Base-by-base conservation (phyloP, 2,797 vertebrate genomes). In the Premnoplex brunnescens region DNA sequence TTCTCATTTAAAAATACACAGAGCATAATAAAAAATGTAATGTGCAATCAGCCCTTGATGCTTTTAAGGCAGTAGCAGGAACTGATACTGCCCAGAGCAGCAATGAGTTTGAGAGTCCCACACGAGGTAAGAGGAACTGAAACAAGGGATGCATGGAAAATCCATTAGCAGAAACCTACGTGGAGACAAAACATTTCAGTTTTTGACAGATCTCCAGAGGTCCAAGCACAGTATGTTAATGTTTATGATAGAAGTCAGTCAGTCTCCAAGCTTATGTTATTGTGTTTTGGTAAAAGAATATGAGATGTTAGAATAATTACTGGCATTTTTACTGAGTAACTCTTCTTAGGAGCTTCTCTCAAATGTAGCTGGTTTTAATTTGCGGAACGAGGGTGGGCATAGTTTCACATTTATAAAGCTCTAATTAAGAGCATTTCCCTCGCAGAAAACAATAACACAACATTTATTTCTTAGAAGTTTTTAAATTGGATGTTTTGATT, bases 281-380 rank as follows among this genome's bases (percentile, higher is more conserved):
- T 95, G 90, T 96, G 87, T 96, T 96, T 96, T 82, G 83, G 59
- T 94, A 93, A 95, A 94, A 95, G 85, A 91, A 93, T 84, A 94
- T 10, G 87, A 97, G 77, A 95, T 79, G 89, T 92, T 93, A 91
- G 73, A 95, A 93, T 93, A 96, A 92, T 89, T 85, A 41, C 66
- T 73, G 75, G 66, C 73, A 43, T 88, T 96, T 96, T 94, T 91
- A 95, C 85, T 83, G 68, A 91, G 63, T 41, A 77, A 62, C 55
- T 89, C 69, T 93, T 85, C 89, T 82, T 68, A 74, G 83, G 19
- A 95, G 76, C 56, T 94, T 90, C 59, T 88, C 77, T 76, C 52
- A 60, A 91, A 44, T 36, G 71, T 88, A 89, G 73, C 58, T 96
- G 96, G 71, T 88, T 96, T 96, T 93, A 88, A 95, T 96, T 95